These are phyloP conservation scores for Oncopodura yosiiana DNA, from an alignment of 1,140 invertebrate genomes.

Conservation along the genomic window DNA sequence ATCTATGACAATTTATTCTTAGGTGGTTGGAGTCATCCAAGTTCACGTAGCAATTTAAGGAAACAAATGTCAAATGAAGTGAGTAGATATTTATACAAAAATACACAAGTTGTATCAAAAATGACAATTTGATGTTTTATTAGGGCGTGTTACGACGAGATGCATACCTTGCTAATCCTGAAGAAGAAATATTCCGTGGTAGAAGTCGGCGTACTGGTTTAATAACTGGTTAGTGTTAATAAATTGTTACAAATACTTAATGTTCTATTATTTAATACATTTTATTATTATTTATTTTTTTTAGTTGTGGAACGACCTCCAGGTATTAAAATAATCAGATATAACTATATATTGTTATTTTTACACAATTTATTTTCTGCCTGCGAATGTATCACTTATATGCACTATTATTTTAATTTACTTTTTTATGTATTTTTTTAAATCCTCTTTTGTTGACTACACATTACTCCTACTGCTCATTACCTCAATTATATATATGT, in stretches of 20 bases:
- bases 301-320: slow-evolving; percentile 77
- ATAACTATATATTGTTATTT: slow-evolving; percentile 18
- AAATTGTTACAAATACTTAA: too few relatives aligned
- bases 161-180: slow-evolving; percentile 43
- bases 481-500: too few relatives aligned
- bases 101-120: too few relatives aligned
- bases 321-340: slow-evolving; percentile 56
- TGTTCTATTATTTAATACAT: too few relatives aligned
- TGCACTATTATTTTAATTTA: slow-evolving; percentile 22
- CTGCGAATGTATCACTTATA: slow-evolving; percentile 16
- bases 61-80: slow-evolving; percentile 35
- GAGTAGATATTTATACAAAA: background rate
- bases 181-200: slow-evolving; percentile 39
- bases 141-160: slow-evolving; percentile 43
- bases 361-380: slow-evolving; percentile 9
- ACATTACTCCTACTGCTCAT: too few relatives aligned
- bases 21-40: slow-evolving; percentile 51
- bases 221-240: too few relatives aligned
- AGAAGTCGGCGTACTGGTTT: slow-evolving; percentile 38
- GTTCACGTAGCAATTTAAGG: slow-evolving; percentile 32
- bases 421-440: slow-evolving; percentile 34
- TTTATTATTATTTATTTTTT: too few relatives aligned
- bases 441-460: slow-evolving; percentile 39
- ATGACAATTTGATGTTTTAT: too few relatives aligned
- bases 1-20: slow-evolving; percentile 52